A percentile compares a stretch with the other conserved stretches of the same genome.
These are phyloP conservation scores for Tribolium madens DNA, from an alignment of 1,140 invertebrate genomes.

Conservation along the genomic window DNA sequence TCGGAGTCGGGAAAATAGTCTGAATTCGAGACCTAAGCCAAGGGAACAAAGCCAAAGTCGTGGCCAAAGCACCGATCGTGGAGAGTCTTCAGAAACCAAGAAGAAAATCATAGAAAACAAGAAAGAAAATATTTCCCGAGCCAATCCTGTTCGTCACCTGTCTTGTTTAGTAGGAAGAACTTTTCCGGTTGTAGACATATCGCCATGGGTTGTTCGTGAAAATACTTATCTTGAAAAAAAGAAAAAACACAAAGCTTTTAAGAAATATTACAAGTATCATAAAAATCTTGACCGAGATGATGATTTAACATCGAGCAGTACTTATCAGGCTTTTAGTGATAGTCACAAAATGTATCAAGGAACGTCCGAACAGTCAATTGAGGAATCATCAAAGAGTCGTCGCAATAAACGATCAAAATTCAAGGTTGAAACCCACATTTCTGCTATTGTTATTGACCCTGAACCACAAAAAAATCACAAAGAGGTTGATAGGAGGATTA, in stretches of 20 bases:
- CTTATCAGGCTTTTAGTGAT: background rate
- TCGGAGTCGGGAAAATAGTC: background rate
- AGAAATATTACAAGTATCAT: conserved; percentile 6
- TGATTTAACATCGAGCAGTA: background rate
- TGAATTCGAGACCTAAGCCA: background rate
- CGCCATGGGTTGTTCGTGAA: background rate
- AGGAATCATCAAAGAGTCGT: background rate
- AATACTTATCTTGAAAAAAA: background rate
- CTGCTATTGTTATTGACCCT: background rate
- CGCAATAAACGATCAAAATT: conserved; percentile 8
- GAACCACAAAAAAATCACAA: background rate
- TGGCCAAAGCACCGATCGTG: background rate
- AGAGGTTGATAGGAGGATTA: background rate
- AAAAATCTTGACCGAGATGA: background rate
- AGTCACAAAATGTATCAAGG: conserved; percentile 12
- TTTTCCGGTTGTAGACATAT: background rate
- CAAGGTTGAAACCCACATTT: conserved; percentile 26
- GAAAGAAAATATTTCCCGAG: background rate
- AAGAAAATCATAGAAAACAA: background rate
- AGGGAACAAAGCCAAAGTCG: background rate
- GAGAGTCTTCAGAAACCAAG: background rate
- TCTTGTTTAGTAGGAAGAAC: conserved; percentile 5
- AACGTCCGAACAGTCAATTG: background rate
- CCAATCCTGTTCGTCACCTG: background rate
- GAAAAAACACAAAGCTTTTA: conserved; percentile 6